Evolutionary conservation across 37 sponge, comb jelly and placozoan species (phyloP), one percentile per base, ranked within the genome.

Genomic region (Axinella damicornis): DNA sequence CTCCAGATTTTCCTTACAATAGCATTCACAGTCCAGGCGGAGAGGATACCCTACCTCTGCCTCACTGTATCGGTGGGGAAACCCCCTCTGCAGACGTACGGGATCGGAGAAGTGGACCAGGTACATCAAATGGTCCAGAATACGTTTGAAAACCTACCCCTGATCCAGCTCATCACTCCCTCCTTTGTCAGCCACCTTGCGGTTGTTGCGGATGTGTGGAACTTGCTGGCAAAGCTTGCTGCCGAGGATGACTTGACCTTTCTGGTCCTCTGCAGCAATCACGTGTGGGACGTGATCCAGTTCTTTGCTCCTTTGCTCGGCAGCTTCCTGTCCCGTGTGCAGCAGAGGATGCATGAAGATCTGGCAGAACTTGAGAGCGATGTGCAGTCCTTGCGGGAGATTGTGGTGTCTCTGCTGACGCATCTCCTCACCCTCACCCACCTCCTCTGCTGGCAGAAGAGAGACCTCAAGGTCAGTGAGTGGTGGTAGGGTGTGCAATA

Each of bases 171-270:
- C 15, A 35, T 83, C 5, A 37, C 52, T 4, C 62, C 71, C 4
- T n/a, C 36, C 31, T 76, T 89, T 31, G 38, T 89, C n/a, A 0
- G 35, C 24, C 85, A 89, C 57, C 64, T 89, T 21, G 28, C 46
- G 15, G 36, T 89, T 18, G 61, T 79, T 30, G 56, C 73, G 2
- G 85, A 89, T 27, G 53, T 83, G 19, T 89, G 90, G 90, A 54
- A 65, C 17, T 27, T 78, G 1, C 67, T 89, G 58, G 68, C 58
- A 0, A 19, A 41, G 18, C 2, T 79, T 58, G 71, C 80, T 41
- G n/a, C 59, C 19, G 5, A 53, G 41, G 57, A 80, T 31, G 70
- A 56, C 57, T 55, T 38, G 18, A 53, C 58, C 0, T 37, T 38
- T 16, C 46, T 30, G 11, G 37, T 89, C 20, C 83, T 89, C 59